A percentile compares a stretch with the other conserved stretches of the same genome.
Evolutionary conservation across 2,888 invertebrate species (phyloP).

Genomic region (Drosophila neotestacea): DNA sequence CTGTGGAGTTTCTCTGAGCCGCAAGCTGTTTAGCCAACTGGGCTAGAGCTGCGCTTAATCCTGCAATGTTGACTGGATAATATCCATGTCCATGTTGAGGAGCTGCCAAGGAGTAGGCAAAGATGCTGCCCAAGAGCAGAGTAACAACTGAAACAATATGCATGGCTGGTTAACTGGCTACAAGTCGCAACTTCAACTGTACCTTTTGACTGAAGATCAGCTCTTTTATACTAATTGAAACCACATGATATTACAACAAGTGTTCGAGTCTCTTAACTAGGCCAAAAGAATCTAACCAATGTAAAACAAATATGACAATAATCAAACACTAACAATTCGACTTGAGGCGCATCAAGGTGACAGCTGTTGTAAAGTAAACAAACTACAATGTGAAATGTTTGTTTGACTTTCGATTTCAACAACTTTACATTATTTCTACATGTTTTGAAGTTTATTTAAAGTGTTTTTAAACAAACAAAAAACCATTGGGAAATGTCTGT

Average conservation of each 20-base stretch:
- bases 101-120: constrained; percentile 25
- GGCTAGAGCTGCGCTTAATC: constrained; percentile 3
- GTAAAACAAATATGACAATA: background rate
- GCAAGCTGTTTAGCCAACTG: constrained; percentile 32
- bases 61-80: background rate
- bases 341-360: constrained; percentile 14
- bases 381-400: constrained; percentile 8
- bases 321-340: background rate
- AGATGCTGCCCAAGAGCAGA: constrained; percentile 34
- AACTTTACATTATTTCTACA: background rate
- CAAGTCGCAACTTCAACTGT: constrained; percentile 28
- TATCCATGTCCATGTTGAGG: constrained; percentile 13
- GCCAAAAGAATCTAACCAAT: constrained; percentile 7
- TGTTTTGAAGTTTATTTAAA: background rate
- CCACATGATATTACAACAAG: constrained; percentile 6
- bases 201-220: background rate
- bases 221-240: constrained; percentile 27
- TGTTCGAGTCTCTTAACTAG: background rate
- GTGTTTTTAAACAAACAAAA: constrained; percentile 1
- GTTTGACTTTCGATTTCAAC: constrained; percentile 15
- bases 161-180: constrained; percentile 30
- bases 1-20: constrained; percentile 7
- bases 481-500: background rate
- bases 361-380: constrained; percentile 39
- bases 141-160: constrained; percentile 35